Evolutionary conservation across 1,140 invertebrate genomes (phyloP).

Genomic region (Drosophila ironensis): DNA sequence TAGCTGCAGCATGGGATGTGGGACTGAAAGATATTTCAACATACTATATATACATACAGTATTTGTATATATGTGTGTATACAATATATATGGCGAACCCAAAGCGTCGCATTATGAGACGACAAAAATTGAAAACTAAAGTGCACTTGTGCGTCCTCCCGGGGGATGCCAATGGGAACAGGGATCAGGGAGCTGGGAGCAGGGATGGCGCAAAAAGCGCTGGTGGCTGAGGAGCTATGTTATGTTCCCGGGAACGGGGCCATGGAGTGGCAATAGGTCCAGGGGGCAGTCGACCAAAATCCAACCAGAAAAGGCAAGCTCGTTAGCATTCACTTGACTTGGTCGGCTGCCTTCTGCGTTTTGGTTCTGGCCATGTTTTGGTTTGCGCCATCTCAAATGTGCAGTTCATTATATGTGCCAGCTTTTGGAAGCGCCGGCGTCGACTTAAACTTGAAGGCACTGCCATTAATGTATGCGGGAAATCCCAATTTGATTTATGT

Average conservation of each 20-base stretch:
- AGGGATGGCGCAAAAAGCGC: constrained; percentile 1
- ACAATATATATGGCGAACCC: neutral
- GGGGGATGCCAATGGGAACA: constrained; percentile 3
- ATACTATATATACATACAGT: neutral
- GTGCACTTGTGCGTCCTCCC: constrained; percentile 62
- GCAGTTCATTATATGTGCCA: constrained; percentile 51
- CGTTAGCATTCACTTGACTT: constrained; percentile 61
- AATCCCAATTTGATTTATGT: too few relatives aligned
- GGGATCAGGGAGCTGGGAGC: too few relatives aligned
- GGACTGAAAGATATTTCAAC: constrained; percentile 20
- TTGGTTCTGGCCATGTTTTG: constrained; percentile 39
- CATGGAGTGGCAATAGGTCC: constrained; percentile 2
- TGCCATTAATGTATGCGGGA: too few relatives aligned
- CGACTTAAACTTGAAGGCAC: neutral
- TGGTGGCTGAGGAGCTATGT: constrained; percentile 1
- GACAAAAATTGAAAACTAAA: constrained; percentile 75
- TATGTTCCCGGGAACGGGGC: constrained; percentile 20
- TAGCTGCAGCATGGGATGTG: constrained; percentile 32
- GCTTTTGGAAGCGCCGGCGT: neutral
- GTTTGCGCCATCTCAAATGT: constrained; percentile 37
- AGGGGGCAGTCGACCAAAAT: constrained; percentile 23
- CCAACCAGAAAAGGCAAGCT: constrained; percentile 45
- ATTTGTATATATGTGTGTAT: neutral
- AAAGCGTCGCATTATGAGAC: constrained; percentile 65
- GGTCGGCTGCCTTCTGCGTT: constrained; percentile 23